Percentiles rank a stretch among this genome's conserved stretches.
Conservation (phyloP, 2,113 vertebrate species). For the Tragelaphus scriptus region DNA sequence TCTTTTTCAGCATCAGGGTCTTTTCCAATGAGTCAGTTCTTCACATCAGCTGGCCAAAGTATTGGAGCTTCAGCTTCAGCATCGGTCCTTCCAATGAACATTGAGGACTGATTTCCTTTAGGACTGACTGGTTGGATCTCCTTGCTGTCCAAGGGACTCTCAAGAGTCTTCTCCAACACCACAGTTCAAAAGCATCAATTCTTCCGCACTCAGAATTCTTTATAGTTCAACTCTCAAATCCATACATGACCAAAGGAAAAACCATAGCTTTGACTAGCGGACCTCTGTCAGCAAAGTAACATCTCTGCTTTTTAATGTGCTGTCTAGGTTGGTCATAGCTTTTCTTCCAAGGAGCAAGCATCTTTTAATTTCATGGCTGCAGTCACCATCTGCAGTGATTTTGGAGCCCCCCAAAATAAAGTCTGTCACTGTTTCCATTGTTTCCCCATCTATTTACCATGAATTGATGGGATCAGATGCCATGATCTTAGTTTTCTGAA, state of each 20-base stretch:
- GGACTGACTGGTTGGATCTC: background rate
- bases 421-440: background rate
- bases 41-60: background rate
- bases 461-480: background rate
- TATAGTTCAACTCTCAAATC: background rate
- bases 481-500: background rate
- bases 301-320: background rate
- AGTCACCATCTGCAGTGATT: background rate
- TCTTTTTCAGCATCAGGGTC: background rate
- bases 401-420: background rate
- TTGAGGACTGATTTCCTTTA: background rate
- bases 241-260: background rate
- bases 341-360: background rate
- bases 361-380: background rate
- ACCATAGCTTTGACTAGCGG: background rate
- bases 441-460: background rate
- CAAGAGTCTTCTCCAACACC: background rate
- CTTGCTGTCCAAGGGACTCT: background rate
- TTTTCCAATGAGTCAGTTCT: background rate
- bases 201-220: background rate
- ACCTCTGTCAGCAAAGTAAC: background rate
- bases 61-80: background rate
- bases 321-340: background rate
- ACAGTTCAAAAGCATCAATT: background rate
- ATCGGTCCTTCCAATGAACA: background rate